These are phyloP conservation scores for Maniola jurtina DNA, from an alignment of 1,140 invertebrate genomes.

Conservation along the genomic window DNA sequence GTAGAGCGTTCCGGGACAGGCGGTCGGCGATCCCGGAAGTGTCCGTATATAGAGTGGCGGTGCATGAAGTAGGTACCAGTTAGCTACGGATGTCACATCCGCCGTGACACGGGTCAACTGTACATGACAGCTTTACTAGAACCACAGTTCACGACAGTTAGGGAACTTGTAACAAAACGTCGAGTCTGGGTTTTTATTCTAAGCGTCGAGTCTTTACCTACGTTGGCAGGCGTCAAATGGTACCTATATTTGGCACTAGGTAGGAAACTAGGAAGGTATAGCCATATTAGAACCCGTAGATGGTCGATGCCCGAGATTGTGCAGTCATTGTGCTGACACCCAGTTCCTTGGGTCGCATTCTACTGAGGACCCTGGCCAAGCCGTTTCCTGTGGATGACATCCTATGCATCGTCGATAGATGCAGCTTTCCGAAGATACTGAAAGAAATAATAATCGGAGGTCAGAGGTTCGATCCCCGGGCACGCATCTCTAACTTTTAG, in stretches of 20 bases:
- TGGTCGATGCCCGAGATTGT: slow-evolving; percentile 64
- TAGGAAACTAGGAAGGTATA: too few species aligned
- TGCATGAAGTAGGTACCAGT: background rate
- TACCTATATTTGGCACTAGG: too few species aligned
- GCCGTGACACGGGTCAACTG: slow-evolving; percentile 16
- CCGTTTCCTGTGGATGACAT: slow-evolving; percentile 56
- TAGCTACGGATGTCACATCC: slow-evolving; percentile 12
- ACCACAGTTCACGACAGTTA: too few species aligned
- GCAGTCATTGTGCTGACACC: slow-evolving; percentile 64
- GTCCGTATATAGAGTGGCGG: slow-evolving; percentile 26
- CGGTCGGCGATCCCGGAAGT: slow-evolving; percentile 37
- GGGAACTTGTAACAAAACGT: too few species aligned
- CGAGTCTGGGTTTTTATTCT: too few species aligned
- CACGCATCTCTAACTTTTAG: too few species aligned
- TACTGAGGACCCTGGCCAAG: slow-evolving; percentile 40
- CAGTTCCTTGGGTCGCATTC: slow-evolving; percentile 58
- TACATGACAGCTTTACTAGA: too few species aligned
- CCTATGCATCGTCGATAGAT: slow-evolving; percentile 60
- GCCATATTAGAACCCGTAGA: slow-evolving; percentile 57
- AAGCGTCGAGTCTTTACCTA: too few species aligned
- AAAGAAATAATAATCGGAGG: too few species aligned
- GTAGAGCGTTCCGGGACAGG: background rate
- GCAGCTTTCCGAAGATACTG: slow-evolving; percentile 60
- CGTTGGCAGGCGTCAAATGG: too few species aligned
- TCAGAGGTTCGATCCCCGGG: too few species aligned